Conservation (phyloP, 1,140 invertebrate species). For the Cryptotermes secundus region DNA sequence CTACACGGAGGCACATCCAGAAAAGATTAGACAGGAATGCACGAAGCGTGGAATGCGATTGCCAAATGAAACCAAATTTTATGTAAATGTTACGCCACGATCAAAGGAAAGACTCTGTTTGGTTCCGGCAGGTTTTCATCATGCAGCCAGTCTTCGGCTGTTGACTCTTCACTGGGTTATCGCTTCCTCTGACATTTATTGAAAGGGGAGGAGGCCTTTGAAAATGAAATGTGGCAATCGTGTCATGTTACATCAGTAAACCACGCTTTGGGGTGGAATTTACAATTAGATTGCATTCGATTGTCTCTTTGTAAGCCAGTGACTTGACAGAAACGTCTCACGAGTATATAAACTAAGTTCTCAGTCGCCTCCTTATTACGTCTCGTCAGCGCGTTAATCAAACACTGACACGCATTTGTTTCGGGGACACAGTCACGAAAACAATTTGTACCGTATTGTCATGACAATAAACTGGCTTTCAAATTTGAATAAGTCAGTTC, state of each 20-base stretch:
- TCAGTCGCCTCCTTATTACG: background rate
- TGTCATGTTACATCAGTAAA: background rate
- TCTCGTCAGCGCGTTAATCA: background rate
- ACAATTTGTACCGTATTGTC: no score
- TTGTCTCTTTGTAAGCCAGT: background rate
- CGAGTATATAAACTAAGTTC: background rate
- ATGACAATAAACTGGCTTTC: no score
- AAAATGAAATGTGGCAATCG: background rate
- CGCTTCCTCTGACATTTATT: background rate
- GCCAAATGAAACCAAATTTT: background rate
- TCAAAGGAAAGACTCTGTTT: background rate
- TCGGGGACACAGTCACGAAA: no score
- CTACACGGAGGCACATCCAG: no score
- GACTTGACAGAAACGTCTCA: background rate
- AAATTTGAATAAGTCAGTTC: no score
- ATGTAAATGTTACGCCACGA: background rate
- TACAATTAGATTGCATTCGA: background rate
- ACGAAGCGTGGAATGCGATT: background rate
- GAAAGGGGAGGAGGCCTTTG: background rate
- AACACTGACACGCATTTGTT: background rate
- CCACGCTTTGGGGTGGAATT: constrained; percentile 13
- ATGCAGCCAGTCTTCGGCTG: background rate
- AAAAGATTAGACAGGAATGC: background rate
- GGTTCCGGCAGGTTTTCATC: background rate
- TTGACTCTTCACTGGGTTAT: constrained; percentile 1